These are phyloP conservation scores for Phengaris alcon DNA, from an alignment of 2,888 invertebrate genomes.

Conservation along the genomic window DNA sequence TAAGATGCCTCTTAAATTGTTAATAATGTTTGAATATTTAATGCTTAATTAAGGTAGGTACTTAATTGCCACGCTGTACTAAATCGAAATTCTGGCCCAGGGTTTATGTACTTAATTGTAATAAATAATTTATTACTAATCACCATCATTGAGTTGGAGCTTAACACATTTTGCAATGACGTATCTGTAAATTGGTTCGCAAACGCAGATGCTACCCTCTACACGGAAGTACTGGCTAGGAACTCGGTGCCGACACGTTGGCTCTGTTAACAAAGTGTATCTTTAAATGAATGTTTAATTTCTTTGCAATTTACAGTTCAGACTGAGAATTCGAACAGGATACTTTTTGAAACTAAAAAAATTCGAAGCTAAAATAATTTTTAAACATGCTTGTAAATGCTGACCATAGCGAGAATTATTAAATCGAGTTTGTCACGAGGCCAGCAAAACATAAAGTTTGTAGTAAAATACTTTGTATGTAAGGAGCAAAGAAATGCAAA, in stretches of 20 bases:
- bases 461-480: neutral
- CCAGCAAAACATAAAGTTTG: neutral
- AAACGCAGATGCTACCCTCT: slow-evolving; percentile 42
- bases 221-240: slow-evolving; percentile 41
- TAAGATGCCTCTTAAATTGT: neutral
- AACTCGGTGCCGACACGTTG: slow-evolving; percentile 41
- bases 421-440: neutral
- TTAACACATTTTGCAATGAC: slow-evolving; percentile 43
- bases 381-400: neutral
- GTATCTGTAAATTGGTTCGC: slow-evolving; percentile 43
- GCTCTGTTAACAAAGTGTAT: slow-evolving; percentile 39
- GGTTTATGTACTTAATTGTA: slow-evolving; percentile 14
- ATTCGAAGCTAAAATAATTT: neutral
- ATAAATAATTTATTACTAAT: slow-evolving; percentile 29
- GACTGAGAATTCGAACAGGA: neutral
- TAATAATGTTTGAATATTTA: slow-evolving; percentile 16
- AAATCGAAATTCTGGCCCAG: slow-evolving; percentile 10
- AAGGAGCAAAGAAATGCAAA: neutral
- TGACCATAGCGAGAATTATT: neutral
- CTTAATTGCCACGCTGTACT: slow-evolving; percentile 1
- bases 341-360: neutral
- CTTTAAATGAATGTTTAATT: neutral
- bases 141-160: slow-evolving; percentile 40
- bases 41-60: slow-evolving; percentile 10
- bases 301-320: neutral